These are phyloP conservation scores for Ophiodon elongatus DNA, from an alignment of 2,113 vertebrate genomes.

Conservation along the genomic window DNA sequence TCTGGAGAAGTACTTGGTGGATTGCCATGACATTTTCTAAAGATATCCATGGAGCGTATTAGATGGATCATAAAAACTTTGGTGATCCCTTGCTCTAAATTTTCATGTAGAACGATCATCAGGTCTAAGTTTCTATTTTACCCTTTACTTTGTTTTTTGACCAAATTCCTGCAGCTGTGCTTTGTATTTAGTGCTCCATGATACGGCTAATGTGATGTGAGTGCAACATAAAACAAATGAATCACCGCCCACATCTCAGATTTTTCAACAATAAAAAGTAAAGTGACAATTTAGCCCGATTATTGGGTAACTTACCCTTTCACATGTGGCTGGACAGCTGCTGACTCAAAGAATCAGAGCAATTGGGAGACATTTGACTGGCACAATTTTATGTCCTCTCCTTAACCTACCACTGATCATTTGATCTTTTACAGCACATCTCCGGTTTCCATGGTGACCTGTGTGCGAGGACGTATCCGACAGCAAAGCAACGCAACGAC, in stretches of 20 bases:
- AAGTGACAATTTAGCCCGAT: background rate
- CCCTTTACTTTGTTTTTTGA: background rate
- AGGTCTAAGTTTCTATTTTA: background rate
- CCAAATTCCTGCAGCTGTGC: background rate
- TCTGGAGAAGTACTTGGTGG: background rate
- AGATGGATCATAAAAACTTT: background rate
- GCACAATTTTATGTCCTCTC: background rate
- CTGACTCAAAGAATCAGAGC: conserved; percentile 30
- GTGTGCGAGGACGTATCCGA: background rate
- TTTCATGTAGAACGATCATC: background rate
- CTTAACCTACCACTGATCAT: conserved; percentile 14
- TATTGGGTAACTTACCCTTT: background rate
- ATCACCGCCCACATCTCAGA: background rate
- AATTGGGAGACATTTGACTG: conserved; percentile 11
- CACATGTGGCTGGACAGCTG: background rate
- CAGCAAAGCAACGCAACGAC: background rate
- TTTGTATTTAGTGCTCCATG: background rate
- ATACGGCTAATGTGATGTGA: background rate
- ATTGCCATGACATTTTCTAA: background rate
- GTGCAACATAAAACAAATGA: background rate
- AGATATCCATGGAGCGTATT: background rate
- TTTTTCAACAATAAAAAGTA: no score
- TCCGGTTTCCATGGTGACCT: conserved; percentile 43
- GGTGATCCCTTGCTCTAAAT: background rate
- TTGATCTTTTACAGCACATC: conserved; percentile 42